Evolutionary conservation across 2,888 invertebrate genomes (phyloP).

Genomic region (Troglohyphantes excavatus): DNA sequence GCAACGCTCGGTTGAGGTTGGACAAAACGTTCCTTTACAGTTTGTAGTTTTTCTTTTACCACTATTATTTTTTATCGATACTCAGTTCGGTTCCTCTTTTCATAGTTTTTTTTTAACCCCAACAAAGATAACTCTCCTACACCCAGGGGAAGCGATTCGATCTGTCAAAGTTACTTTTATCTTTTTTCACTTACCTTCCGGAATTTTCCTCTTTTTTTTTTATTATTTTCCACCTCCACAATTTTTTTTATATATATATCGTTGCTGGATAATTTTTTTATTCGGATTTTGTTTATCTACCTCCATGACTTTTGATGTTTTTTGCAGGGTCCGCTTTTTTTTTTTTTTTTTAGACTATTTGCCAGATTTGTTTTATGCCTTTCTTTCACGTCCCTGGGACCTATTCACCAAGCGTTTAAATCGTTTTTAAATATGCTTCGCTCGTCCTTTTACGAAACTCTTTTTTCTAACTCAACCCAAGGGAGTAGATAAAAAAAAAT

Average conservation of each 20-base stretch:
- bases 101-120: slow-evolving; percentile 12
- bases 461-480: neutral
- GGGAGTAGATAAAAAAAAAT: neutral
- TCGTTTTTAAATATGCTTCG: slow-evolving; percentile 44
- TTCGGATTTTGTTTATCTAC: slow-evolving; percentile 38
- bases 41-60: neutral
- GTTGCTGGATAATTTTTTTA: slow-evolving; percentile 16
- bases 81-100: slow-evolving; percentile 20
- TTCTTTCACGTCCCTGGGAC: neutral
- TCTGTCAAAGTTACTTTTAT: slow-evolving; percentile 47
- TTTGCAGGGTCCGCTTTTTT: neutral
- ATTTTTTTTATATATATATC: slow-evolving; percentile 9
- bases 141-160: slow-evolving; percentile 55
- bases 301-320: slow-evolving; percentile 3
- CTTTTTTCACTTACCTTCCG: slow-evolving; percentile 42
- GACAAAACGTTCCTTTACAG: slow-evolving; percentile 39
- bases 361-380: neutral
- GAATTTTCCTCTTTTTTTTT: slow-evolving; percentile 1
- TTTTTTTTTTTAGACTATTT: neutral
- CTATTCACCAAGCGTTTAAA: slow-evolving; percentile 31
- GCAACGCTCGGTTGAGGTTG: slow-evolving; percentile 45
- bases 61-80: slow-evolving; percentile 16
- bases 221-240: neutral
- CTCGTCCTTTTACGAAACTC: neutral
- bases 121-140: slow-evolving; percentile 50